These are phyloP conservation scores for Sebastes nivosus DNA, from an alignment of 2,797 vertebrate genomes.

Conservation along the genomic window DNA sequence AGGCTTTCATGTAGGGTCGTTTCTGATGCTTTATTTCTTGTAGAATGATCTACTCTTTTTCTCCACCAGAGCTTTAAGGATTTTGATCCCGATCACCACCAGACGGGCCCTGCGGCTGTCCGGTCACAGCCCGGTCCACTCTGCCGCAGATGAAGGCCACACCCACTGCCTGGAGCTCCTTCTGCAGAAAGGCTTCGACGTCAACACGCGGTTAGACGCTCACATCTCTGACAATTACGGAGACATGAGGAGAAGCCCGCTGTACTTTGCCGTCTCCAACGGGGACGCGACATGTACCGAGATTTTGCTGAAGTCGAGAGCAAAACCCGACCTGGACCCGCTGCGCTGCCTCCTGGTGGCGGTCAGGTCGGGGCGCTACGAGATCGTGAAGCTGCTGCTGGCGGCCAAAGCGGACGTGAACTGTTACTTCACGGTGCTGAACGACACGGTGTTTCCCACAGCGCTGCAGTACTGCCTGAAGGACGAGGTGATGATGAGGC, in stretches of 20 bases:
- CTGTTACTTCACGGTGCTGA: conserved; percentile 88
- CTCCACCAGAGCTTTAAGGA: conserved; percentile 82
- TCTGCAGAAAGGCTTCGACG: conserved; percentile 83
- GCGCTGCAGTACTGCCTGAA: conserved; percentile 90
- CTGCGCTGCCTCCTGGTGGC: conserved; percentile 88
- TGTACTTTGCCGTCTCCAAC: conserved; percentile 69
- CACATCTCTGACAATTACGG: conserved; percentile 84
- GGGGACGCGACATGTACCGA: conserved; percentile 27
- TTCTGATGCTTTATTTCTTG: neutral
- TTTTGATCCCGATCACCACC: conserved; percentile 85
- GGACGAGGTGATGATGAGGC: conserved; percentile 88
- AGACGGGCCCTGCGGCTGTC: conserved; percentile 82
- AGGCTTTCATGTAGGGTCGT: neutral
- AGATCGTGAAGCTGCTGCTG: conserved; percentile 86
- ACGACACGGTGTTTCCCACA: conserved; percentile 88
- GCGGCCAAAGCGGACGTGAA: conserved; percentile 86
- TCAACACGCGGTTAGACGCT: conserved; percentile 79
- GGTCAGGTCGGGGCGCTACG: conserved; percentile 83
- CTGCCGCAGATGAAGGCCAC: conserved; percentile 86
- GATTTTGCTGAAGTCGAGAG: conserved; percentile 34
- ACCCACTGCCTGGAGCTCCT: conserved; percentile 86
- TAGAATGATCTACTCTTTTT: neutral
- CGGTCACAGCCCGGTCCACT: conserved; percentile 86
- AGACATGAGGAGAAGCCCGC: conserved; percentile 81
- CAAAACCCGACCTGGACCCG: conserved; percentile 83